phyloP scores from a whole-genome alignment of 2,888 invertebrate genomes.

The Auanema freiburgensis region DNA sequence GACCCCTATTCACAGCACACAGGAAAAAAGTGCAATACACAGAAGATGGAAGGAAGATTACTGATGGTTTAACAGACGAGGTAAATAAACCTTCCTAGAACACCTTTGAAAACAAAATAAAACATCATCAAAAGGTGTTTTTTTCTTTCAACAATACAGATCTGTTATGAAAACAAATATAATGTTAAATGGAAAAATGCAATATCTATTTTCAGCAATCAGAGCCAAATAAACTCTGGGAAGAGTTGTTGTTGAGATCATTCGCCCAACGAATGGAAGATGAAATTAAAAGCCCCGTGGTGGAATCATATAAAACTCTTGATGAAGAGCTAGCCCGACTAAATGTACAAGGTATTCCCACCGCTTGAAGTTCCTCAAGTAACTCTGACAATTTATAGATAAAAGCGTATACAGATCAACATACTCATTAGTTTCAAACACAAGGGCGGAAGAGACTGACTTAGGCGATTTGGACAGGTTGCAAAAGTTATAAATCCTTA shows the following conservation, averaged over 20 bases:
- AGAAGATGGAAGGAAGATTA: slow-evolving; percentile 51
- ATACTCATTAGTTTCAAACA: slow-evolving; percentile 36
- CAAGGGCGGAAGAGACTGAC: slow-evolving; percentile 31
- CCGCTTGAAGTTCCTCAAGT: not conserved
- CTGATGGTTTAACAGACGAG: slow-evolving; percentile 31
- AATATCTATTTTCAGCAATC: slow-evolving; percentile 11
- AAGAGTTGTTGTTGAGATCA: slow-evolving; percentile 50
- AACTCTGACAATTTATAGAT: not conserved
- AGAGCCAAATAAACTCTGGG: slow-evolving; percentile 55
- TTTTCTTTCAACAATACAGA: not conserved
- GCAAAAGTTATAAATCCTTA: slow-evolving; percentile 13
- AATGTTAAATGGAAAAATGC: too few species aligned
- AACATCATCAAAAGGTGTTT: not conserved
- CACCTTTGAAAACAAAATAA: not conserved
- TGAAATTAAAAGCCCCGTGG: slow-evolving; percentile 48
- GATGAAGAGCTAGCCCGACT: slow-evolving; percentile 33
- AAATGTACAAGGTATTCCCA: slow-evolving; percentile 35
- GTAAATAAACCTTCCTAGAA: slow-evolving; percentile 13
- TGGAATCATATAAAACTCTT: slow-evolving; percentile 42
- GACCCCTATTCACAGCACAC: slow-evolving; percentile 43
- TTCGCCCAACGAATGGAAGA: slow-evolving; percentile 57
- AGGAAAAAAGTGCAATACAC: slow-evolving; percentile 50
- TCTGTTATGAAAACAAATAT: too few species aligned
- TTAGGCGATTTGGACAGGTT: slow-evolving; percentile 27
- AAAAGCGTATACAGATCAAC: slow-evolving; percentile 39